These are phyloP conservation scores for Pelmatolapia mariae DNA, from an alignment of 2,113 vertebrate species.

Conservation along the genomic window DNA sequence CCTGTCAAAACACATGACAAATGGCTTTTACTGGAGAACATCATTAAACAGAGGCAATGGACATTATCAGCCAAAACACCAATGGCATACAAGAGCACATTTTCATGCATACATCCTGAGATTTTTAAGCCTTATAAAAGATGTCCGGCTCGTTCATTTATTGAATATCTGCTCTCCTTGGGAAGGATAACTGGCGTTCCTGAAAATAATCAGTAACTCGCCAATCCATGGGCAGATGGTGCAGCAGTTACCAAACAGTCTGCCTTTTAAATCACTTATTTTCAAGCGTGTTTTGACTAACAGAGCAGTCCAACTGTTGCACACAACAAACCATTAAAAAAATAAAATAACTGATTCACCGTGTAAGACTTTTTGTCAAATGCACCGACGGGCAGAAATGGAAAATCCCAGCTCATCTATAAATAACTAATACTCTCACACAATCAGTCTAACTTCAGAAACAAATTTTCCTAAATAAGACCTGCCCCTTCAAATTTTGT, in stretches of 20 bases:
- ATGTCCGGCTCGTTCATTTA: not conserved
- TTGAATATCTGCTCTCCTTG: not conserved
- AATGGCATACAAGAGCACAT: not conserved
- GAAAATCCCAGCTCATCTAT: not conserved
- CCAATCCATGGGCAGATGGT: not conserved
- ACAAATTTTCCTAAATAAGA: not conserved
- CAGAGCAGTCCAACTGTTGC: not conserved
- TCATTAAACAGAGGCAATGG: not conserved
- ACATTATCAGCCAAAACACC: not conserved
- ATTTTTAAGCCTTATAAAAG: not conserved
- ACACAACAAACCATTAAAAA: not conserved
- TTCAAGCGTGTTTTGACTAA: not conserved
- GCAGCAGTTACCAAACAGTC: not conserved
- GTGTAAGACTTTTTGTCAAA: not conserved
- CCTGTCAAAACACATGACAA: not conserved
- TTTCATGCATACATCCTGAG: not conserved
- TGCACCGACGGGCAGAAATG: not conserved
- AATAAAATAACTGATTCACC: not conserved
- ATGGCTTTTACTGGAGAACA: not conserved
- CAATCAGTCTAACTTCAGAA: not conserved
- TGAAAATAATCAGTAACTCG: not conserved
- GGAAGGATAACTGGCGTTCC: not conserved
- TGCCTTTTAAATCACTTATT: not conserved
- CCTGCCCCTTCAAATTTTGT: not conserved
- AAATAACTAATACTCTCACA: not conserved